phyloP scores from a whole-genome alignment of 2,888 invertebrate species.

The Clitarchus hookeri region DNA sequence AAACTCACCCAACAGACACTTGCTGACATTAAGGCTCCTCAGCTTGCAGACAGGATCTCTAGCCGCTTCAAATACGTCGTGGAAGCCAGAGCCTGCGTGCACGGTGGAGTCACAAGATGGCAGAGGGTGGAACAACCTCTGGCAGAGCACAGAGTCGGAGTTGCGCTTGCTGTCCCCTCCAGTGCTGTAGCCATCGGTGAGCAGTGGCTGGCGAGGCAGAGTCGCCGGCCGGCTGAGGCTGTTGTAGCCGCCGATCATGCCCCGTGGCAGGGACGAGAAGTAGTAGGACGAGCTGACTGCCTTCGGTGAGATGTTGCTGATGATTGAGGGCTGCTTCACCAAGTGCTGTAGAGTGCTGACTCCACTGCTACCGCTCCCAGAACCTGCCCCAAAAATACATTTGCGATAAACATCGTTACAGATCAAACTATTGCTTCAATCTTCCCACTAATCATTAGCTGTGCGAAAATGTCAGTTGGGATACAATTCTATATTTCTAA shows the following conservation, averaged over 20 bases:
- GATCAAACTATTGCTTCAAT: no score
- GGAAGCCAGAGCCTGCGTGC: slow-evolving; percentile 55
- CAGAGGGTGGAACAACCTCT: slow-evolving; percentile 58
- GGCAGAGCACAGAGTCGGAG: slow-evolving; percentile 60
- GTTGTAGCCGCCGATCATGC: slow-evolving; percentile 54
- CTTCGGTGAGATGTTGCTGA: slow-evolving; percentile 36
- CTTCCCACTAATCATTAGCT: no score
- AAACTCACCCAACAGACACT: slow-evolving; percentile 56
- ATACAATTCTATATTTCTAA: no score
- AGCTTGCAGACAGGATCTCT: slow-evolving; percentile 59
- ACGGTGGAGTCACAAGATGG: slow-evolving; percentile 57
- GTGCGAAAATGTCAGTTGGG: no score
- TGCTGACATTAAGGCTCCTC: slow-evolving; percentile 60
- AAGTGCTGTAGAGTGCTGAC: slow-evolving; percentile 40
- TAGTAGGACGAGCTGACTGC: slow-evolving; percentile 44
- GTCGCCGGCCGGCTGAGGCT: slow-evolving; percentile 57
- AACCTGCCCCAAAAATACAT: slow-evolving; percentile 32
- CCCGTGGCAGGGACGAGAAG: slow-evolving; percentile 59
- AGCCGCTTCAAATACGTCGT: slow-evolving; percentile 56
- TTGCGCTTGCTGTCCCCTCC: slow-evolving; percentile 56
- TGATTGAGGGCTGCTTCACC: slow-evolving; percentile 34
- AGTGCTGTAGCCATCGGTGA: slow-evolving; percentile 46
- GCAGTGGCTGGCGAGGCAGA: slow-evolving; percentile 56
- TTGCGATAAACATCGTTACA: no score
- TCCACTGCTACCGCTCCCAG: slow-evolving; percentile 42